phyloP scores from a whole-genome alignment of 1,140 invertebrate genomes.

The Bursaphelenchus mucronatus region DNA sequence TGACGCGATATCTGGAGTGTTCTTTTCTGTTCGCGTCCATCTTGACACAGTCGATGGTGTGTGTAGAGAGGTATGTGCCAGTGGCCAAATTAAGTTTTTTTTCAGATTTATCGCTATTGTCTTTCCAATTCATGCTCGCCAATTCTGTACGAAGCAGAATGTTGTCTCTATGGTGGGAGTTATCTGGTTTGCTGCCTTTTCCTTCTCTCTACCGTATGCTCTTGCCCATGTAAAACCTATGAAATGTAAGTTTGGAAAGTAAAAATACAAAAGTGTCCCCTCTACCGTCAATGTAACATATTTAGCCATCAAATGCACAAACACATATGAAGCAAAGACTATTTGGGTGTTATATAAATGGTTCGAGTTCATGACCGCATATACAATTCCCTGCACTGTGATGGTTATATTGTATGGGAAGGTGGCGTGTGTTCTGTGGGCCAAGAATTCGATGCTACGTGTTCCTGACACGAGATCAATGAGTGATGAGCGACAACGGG shows the following conservation, averaged over 20 bases:
- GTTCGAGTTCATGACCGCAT: slow-evolving; percentile 53
- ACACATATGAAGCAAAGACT: slow-evolving; percentile 6
- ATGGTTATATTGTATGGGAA: slow-evolving; percentile 50
- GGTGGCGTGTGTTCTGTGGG: slow-evolving; percentile 51
- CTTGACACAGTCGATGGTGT: slow-evolving; percentile 55
- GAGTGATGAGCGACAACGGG: slow-evolving; percentile 21
- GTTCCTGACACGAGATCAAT: slow-evolving; percentile 30
- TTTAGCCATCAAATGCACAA: slow-evolving; percentile 24
- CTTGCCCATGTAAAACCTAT: slow-evolving; percentile 31
- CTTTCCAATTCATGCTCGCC: slow-evolving; percentile 53
- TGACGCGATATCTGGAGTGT: slow-evolving; percentile 55
- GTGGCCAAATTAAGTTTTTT: not conserved
- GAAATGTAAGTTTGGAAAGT: slow-evolving; percentile 36
- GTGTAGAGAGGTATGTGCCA: slow-evolving; percentile 52
- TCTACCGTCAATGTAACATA: not conserved
- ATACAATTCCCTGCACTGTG: slow-evolving; percentile 50
- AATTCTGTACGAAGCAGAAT: slow-evolving; percentile 50
- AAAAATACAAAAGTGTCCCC: slow-evolving; percentile 2
- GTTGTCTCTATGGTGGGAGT: slow-evolving; percentile 41
- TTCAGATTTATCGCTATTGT: slow-evolving; percentile 58
- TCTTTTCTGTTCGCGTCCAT: slow-evolving; percentile 58
- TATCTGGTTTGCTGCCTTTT: slow-evolving; percentile 43
- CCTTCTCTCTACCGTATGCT: slow-evolving; percentile 54
- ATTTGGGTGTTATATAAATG: slow-evolving; percentile 47
- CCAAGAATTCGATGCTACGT: slow-evolving; percentile 53